Percentiles rank a stretch among this genome's conserved stretches.
phyloP scores from a whole-genome alignment of 2,113 vertebrate species.

The Pundamilia nyererei region DNA sequence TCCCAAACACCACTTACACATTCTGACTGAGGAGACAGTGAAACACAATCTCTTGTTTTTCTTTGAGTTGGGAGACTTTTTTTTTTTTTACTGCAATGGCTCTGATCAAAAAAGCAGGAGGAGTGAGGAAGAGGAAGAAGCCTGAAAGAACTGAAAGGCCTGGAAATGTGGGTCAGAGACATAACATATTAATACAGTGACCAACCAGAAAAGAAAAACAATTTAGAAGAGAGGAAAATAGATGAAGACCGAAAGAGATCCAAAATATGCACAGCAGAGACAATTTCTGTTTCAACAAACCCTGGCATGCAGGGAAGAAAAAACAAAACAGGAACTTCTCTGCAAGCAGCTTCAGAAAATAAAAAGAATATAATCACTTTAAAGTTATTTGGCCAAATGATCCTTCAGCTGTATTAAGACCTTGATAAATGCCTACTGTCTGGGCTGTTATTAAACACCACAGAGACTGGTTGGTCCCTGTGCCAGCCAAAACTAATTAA shows the following conservation, averaged over 20 bases:
- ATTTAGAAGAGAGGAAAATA: not conserved
- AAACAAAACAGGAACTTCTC: not conserved
- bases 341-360: conserved; percentile 6
- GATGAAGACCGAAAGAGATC: not conserved
- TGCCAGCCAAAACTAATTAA: conserved; percentile 71
- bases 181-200: conserved; percentile 33
- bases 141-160: not conserved
- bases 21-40: conserved; percentile 19
- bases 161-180: conserved; percentile 25
- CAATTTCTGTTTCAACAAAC: not conserved
- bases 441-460: conserved; percentile 64
- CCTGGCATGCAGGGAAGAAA: not conserved
- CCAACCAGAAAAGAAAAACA: not conserved
- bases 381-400: conserved; percentile 48
- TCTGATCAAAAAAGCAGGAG: conserved; percentile 7
- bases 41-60: not conserved
- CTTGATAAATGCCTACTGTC: conserved; percentile 62
- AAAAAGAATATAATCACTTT: conserved; percentile 44
- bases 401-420: conserved; percentile 47
- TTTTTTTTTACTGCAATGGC: not conserved
- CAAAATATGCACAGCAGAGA: not conserved
- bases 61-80: not conserved
- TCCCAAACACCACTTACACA: not conserved
- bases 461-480: conserved; percentile 46
- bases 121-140: not conserved